Base-by-base conservation (phyloP, 2,888 invertebrate species). In the Notodonta ziczac region DNA sequence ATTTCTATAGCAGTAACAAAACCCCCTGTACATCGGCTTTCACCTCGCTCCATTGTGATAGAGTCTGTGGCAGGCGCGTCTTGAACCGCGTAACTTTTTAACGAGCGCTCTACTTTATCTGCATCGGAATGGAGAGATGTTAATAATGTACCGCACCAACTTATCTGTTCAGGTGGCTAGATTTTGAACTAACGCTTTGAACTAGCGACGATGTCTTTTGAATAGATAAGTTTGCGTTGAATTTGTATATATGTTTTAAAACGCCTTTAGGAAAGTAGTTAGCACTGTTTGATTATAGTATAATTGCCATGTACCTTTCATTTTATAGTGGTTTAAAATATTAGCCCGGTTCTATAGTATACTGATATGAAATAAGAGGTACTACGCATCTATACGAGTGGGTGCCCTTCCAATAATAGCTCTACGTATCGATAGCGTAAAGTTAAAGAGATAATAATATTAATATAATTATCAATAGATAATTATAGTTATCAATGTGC, bases 51-150 rank as follows among this genome's bases (percentile, higher is more conserved):
- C 76, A 78, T 79, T 79, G 84, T 82, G 76, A 65, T 66, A 67
- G 60, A 68, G 79, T 75, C 80, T 71, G 70, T 68, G 66, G 69
- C 81, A 79, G 79, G 78, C 77, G 78, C 77, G 74, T 39, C 61
- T 74, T 74, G 66, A 66, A 66, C 68, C 74, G 78, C 67, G 74
- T 76, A 87, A 87, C 85, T 87, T 87, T 87, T 85, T 86, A 87
- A 87, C 85, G 82, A 87, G 85, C 78, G 73, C 78, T 69, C 77
- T 57, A 60, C 72, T 77, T 80, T 72, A 80, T 77, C 77, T 74
- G 73, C 32, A 35, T 54, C 39, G 54, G 7, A 32, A 42, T 16
- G 55, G 40, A 16, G 32, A 10, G 32, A 14, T 16, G 46, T n/a
- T 46, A 46, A 46, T 46, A 46, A 46, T 46, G 46, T 46, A 46